Evolutionary conservation across 2,113 vertebrate species (phyloP), one percentile per base, ranked within the genome.

Genomic region (Hassar affinis): DNA sequence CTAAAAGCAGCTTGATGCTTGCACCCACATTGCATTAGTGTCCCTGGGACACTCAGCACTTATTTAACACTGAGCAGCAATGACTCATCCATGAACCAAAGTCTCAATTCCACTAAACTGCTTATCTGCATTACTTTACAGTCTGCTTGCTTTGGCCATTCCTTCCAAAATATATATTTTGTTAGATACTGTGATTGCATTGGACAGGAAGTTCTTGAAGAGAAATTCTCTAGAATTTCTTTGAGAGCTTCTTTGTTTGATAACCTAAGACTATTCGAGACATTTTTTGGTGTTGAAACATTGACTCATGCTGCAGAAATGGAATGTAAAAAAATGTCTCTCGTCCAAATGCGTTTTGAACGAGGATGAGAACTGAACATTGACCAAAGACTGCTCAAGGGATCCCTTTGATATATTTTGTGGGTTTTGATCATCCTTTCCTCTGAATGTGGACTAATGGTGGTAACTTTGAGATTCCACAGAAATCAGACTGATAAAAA

Each of bases 61-160:
- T 84, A 78, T 84, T 84, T 78, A 66, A 83, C 74, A 78, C 80
- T 54, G 77, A 74, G 74, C 49, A 81, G 80, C 35, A 78, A 57
- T 83, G 87, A 81, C 83, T 88, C 80, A 86, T 69, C 49, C 66
- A 77, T 83, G 80, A 87, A 83, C 84, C 84, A 83, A 79, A 83
- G 83, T 84, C 49, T 76, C 61, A 49, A 59, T 74, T 69, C 49
- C 76, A 61, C 49, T 20, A 57, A 76, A 33, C 52, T 76, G 14
- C 76, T 52, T 68, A 35, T 75, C 77, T 75, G 35, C 52, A 52
- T 81, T 51, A 75, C 75, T 62, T 54, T 54, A 76, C n/a, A 82
- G 49, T 80, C 56, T 81, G 69, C 64, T 80, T 66, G 25, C 11
- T 82, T 82, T 72, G 22, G 57, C 51, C 30, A 35, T 79, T 69